Conservation (phyloP, 2,888 invertebrate genomes). For the Callinectes sapidus region DNA sequence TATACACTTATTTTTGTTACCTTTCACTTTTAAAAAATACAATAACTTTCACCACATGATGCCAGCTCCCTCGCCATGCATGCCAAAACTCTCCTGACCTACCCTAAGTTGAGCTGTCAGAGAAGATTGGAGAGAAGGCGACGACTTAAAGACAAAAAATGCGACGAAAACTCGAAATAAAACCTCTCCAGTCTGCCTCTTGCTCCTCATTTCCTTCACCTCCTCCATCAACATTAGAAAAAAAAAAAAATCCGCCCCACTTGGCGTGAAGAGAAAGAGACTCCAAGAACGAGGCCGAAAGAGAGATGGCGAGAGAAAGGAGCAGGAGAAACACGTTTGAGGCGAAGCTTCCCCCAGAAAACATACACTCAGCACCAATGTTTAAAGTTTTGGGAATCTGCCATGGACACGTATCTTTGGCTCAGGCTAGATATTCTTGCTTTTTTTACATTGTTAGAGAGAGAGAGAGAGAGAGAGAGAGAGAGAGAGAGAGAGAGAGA, state of each 20-base stretch:
- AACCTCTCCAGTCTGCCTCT: neutral
- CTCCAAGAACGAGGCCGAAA: neutral
- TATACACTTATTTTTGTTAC: neutral
- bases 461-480: conserved; percentile 26
- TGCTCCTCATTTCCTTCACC: neutral
- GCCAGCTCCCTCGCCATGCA: neutral
- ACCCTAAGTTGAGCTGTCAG: neutral
- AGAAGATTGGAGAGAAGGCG: neutral
- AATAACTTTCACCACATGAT: neutral
- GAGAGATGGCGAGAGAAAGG: neutral
- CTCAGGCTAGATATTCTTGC: neutral
- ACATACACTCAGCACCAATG: conserved; percentile 45
- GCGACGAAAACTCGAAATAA: neutral
- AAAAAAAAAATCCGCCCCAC: neutral
- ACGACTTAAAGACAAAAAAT: neutral
- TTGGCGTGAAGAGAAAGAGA: conserved; percentile 34
- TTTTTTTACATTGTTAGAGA: neutral
- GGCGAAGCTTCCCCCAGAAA: neutral
- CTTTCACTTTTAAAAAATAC: neutral
- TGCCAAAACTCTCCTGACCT: neutral
- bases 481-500: conserved; percentile 11
- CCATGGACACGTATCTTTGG: conserved; percentile 42
- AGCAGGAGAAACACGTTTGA: neutral
- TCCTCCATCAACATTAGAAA: neutral
- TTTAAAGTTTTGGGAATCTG: conserved; percentile 42